A percentile compares a stretch with the other conserved stretches of the same genome.
These are phyloP conservation scores for Petrocephalus zakoni DNA, from an alignment of 2,113 vertebrate species.

Conservation along the genomic window DNA sequence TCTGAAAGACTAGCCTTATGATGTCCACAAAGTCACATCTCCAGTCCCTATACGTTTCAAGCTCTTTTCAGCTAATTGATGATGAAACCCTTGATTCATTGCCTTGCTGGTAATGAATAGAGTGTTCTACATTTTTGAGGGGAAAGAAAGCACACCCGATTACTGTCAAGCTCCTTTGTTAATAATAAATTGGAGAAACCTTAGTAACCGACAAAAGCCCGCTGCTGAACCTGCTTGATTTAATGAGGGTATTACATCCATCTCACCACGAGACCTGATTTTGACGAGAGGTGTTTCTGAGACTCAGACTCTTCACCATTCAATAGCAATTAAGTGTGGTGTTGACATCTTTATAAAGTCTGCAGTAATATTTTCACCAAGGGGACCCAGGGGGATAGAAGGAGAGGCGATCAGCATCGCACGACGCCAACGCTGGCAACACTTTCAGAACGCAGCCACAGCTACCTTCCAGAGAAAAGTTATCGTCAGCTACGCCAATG, in stretches of 20 bases:
- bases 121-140: constrained; percentile 5
- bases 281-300: constrained; percentile 4
- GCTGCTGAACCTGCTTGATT: constrained; percentile 22
- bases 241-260: constrained; percentile 26
- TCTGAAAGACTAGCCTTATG: constrained; percentile 10
- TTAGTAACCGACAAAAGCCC: background rate
- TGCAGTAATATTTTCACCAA: constrained; percentile 21
- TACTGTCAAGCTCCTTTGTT: constrained; percentile 21
- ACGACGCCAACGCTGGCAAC: constrained; percentile 17
- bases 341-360: constrained; percentile 30
- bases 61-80: constrained; percentile 13
- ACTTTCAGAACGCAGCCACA: constrained; percentile 19
- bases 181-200: constrained; percentile 20
- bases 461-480: background rate
- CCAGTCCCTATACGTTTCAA: background rate
- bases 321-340: constrained; percentile 27
- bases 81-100: constrained; percentile 18
- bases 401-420: constrained; percentile 24
- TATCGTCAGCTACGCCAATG: background rate
- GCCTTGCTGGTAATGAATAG: background rate
- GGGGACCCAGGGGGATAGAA: constrained; percentile 21
- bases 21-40: background rate
- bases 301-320: constrained; percentile 27
- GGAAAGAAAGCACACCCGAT: constrained; percentile 10
- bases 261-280: constrained; percentile 11